Conservation (phyloP, 2,888 invertebrate species). For the Drosophila robusta region DNA sequence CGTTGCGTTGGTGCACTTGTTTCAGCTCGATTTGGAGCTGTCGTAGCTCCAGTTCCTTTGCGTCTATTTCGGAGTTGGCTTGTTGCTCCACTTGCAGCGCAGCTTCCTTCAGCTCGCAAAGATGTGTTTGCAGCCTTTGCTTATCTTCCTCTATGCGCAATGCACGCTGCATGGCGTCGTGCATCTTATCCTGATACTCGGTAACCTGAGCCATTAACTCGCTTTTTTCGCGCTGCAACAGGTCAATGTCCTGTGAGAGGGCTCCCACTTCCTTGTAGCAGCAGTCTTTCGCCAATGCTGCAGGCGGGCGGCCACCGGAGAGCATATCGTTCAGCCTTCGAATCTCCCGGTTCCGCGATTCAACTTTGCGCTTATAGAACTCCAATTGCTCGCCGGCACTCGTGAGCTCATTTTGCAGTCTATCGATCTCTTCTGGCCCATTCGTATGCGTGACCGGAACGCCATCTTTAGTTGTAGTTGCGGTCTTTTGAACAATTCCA, state of each 20-base stretch:
- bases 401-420: slow-evolving; percentile 84
- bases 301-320: slow-evolving; percentile 89
- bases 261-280: slow-evolving; percentile 87
- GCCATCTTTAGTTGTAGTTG: slow-evolving; percentile 61
- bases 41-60: slow-evolving; percentile 85
- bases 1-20: slow-evolving; percentile 49
- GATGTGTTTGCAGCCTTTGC: slow-evolving; percentile 89
- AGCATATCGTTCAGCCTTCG: slow-evolving; percentile 88
- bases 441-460: slow-evolving; percentile 72
- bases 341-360: slow-evolving; percentile 89
- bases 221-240: slow-evolving; percentile 87
- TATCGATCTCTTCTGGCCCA: slow-evolving; percentile 80
- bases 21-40: slow-evolving; percentile 78
- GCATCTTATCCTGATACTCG: slow-evolving; percentile 85
- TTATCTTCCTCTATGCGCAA: slow-evolving; percentile 91
- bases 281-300: slow-evolving; percentile 88
- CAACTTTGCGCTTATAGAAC: slow-evolving; percentile 85
- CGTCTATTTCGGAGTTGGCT: slow-evolving; percentile 89
- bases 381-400: slow-evolving; percentile 85
- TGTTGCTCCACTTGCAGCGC: slow-evolving; percentile 91
- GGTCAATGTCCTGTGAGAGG: slow-evolving; percentile 87
- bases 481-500: slow-evolving; percentile 67
- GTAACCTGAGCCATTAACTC: slow-evolving; percentile 77
- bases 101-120: slow-evolving; percentile 90
- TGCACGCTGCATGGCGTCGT: slow-evolving; percentile 93